A percentile compares a stretch with the other conserved stretches of the same genome.
phyloP scores from a whole-genome alignment of 1,140 invertebrate species.

The Pararge aegeria region DNA sequence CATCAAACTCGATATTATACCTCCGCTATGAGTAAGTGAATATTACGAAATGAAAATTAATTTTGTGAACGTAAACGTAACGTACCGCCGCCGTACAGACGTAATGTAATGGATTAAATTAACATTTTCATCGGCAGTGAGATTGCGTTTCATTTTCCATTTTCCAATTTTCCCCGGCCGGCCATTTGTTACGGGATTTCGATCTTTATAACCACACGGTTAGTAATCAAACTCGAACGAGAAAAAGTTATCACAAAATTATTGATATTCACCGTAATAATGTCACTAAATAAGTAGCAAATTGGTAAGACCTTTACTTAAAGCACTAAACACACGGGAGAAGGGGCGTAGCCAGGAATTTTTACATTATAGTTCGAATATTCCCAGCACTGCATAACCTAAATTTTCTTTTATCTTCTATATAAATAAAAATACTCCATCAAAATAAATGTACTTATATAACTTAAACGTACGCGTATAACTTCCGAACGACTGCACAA shows the following conservation, averaged over 20 bases:
- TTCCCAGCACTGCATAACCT: no score
- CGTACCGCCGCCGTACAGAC: conserved; percentile 23
- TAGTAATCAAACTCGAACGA: conserved; percentile 11
- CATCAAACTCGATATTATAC: no score
- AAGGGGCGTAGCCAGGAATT: no score
- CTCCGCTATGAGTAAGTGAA: not conserved
- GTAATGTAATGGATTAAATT: conserved; percentile 34
- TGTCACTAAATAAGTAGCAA: conserved; percentile 15
- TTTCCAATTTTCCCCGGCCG: conserved; percentile 29
- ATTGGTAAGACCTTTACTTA: conserved; percentile 12
- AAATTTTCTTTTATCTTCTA: no score
- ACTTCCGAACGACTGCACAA: no score
- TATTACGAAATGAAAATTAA: conserved; percentile 29
- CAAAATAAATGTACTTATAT: no score
- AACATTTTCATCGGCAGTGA: conserved; percentile 30
- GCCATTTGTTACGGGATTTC: not conserved
- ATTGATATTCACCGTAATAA: conserved; percentile 24
- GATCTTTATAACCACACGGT: not conserved
- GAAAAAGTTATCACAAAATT: not conserved
- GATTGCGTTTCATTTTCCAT: conserved; percentile 30
- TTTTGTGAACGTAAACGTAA: conserved; percentile 22
- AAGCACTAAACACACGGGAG: no score
- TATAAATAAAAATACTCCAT: no score
- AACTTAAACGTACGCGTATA: no score
- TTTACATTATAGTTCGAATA: no score